phyloP scores from a whole-genome alignment of 2,113 vertebrate genomes.

The Rhea americana region DNA sequence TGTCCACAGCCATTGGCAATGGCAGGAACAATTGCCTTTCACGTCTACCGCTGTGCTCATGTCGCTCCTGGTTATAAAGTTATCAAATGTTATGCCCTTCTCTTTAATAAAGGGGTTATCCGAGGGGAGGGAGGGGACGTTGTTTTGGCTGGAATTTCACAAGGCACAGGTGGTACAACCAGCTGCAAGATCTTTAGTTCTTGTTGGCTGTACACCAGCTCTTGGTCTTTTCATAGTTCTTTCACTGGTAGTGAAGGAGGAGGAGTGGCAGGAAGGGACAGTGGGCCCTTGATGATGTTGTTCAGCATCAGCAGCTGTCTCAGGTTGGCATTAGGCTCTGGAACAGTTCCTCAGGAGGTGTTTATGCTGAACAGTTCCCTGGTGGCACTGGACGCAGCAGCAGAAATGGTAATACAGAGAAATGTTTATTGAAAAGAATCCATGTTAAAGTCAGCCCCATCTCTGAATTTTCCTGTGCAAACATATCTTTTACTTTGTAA shows the following conservation, averaged over 20 bases:
- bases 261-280: conserved; percentile 83
- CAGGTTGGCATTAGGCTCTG: conserved; percentile 81
- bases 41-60: neutral
- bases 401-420: conserved; percentile 9
- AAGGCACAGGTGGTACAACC: conserved; percentile 85
- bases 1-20: neutral
- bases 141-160: conserved; percentile 85
- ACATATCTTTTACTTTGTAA: neutral
- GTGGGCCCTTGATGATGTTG: conserved; percentile 78
- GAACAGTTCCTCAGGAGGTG: conserved; percentile 73
- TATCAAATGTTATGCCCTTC: conserved; percentile 69
- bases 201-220: conserved; percentile 83
- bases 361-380: conserved; percentile 63
- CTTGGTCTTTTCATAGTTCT: conserved; percentile 83
- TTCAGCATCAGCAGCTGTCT: conserved; percentile 82
- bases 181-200: conserved; percentile 86
- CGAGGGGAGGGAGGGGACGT: conserved; percentile 77
- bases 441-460: neutral
- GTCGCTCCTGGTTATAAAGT: conserved; percentile 44
- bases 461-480: conserved; percentile 6
- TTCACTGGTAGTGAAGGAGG: conserved; percentile 76
- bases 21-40: neutral
- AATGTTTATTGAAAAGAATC: conserved; percentile 43
- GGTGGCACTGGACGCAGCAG: conserved; percentile 56
- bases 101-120: conserved; percentile 67